Evolutionary conservation across 1,140 invertebrate genomes (phyloP).

Genomic region (Zaprionus gabonicus): DNA sequence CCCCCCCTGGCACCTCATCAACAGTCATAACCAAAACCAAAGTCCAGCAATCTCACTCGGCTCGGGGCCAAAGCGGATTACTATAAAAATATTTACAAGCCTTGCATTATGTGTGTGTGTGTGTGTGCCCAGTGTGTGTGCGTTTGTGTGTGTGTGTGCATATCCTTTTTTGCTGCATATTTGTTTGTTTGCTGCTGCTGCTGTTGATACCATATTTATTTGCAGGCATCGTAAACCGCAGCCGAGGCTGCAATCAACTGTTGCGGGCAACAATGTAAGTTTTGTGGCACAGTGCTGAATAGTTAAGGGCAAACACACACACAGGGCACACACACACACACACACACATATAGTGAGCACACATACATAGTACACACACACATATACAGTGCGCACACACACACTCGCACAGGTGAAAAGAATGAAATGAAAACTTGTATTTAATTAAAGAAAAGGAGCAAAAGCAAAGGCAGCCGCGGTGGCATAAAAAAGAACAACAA

Average conservation of each 20-base stretch:
- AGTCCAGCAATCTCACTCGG: slow-evolving; percentile 35
- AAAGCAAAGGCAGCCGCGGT: slow-evolving; percentile 37
- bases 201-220: slow-evolving; percentile 44
- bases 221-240: slow-evolving; percentile 28
- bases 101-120: slow-evolving; percentile 50
- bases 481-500: slow-evolving; percentile 20
- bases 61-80: slow-evolving; percentile 68
- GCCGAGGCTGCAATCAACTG: slow-evolving; percentile 33
- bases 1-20: neutral
- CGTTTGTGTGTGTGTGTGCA: slow-evolving; percentile 1
- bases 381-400: neutral
- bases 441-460: slow-evolving; percentile 76
- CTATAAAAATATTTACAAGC: slow-evolving; percentile 75
- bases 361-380: neutral
- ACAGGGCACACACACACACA: slow-evolving; percentile 9
- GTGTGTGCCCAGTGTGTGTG: slow-evolving; percentile 16
- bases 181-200: slow-evolving; percentile 31
- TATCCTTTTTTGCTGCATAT: slow-evolving; percentile 41
- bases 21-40: slow-evolving; percentile 4
- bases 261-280: slow-evolving; percentile 48
- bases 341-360: neutral
- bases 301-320: slow-evolving; percentile 40
- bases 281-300: slow-evolving; percentile 48
- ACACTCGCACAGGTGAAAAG: slow-evolving; percentile 49
- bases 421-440: slow-evolving; percentile 78